Conservation (phyloP, 2,888 invertebrate genomes). For the Netelia virgata region DNA sequence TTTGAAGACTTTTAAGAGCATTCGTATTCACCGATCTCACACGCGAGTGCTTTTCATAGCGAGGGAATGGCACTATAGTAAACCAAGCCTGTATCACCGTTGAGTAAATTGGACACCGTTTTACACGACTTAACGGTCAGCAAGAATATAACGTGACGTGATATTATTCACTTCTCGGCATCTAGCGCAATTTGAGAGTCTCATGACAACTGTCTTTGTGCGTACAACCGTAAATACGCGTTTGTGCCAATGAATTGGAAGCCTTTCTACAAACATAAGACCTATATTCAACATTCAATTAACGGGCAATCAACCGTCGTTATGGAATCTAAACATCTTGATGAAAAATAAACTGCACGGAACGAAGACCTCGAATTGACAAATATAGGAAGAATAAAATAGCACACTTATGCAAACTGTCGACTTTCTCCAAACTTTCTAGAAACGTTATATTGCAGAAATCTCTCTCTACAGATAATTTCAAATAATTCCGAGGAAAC, state of each 20-base stretch:
- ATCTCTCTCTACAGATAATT: conserved; percentile 3
- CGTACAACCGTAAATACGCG: conserved; percentile 38
- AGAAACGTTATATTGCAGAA: neutral
- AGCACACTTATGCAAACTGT: neutral
- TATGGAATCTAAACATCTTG: conserved; percentile 52
- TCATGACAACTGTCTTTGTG: conserved; percentile 23
- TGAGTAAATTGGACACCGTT: conserved; percentile 69
- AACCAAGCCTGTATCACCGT: conserved; percentile 49
- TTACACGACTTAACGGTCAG: conserved; percentile 62
- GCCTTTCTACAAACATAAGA: conserved; percentile 41
- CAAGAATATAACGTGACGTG: conserved; percentile 52
- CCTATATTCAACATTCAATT: conserved; percentile 55
- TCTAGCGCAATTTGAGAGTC: conserved; percentile 74
- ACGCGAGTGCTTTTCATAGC: neutral
- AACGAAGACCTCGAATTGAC: conserved; percentile 2
- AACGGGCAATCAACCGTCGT: conserved; percentile 50
- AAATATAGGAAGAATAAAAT: neutral
- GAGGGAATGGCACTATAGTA: conserved; percentile 18
- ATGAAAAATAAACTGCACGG: conserved; percentile 4
- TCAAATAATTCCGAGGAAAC: neutral
- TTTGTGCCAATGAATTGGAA: neutral
- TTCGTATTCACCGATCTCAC: neutral
- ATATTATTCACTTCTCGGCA: conserved; percentile 80
- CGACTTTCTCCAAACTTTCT: conserved; percentile 64
- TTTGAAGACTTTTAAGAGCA: neutral